Evolutionary conservation across 2,888 invertebrate species (phyloP).

Genomic region (Lithophane leautieri): DNA sequence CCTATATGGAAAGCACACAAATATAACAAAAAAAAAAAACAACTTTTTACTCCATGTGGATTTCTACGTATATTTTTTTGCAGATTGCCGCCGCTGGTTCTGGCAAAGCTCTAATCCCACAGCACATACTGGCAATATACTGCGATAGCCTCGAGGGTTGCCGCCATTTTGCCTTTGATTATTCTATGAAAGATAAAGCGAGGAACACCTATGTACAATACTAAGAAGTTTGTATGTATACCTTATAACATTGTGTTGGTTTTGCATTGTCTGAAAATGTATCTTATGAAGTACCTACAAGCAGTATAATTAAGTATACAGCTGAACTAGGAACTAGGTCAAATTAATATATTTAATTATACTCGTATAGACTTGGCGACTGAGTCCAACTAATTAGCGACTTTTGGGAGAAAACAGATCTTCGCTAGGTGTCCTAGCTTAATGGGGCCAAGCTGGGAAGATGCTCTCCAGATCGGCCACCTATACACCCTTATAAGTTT

Average conservation of each 20-base stretch:
- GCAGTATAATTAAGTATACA: neutral
- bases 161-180: constrained; percentile 30
- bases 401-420: no score
- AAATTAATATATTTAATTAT: neutral
- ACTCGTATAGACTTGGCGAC: no score
- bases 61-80: neutral
- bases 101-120: constrained; percentile 20
- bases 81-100: neutral
- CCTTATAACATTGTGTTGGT: neutral
- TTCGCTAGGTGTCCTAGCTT: no score
- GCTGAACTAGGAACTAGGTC: neutral
- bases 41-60: neutral
- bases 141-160: constrained; percentile 9
- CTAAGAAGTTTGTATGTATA: neutral
- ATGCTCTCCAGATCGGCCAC: no score
- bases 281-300: neutral
- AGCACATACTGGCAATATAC: constrained; percentile 1
- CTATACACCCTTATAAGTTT: no score
- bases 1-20: no score
- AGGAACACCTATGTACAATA: neutral
- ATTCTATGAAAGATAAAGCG: constrained; percentile 3
- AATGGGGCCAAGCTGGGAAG: no score
- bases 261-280: neutral
- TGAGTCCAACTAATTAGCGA: no score
- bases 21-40: neutral